Evolutionary conservation across 2,888 invertebrate genomes (phyloP), one percentile per base, ranked within the genome.

Genomic region (Marasmarcha lunaedactyla): DNA sequence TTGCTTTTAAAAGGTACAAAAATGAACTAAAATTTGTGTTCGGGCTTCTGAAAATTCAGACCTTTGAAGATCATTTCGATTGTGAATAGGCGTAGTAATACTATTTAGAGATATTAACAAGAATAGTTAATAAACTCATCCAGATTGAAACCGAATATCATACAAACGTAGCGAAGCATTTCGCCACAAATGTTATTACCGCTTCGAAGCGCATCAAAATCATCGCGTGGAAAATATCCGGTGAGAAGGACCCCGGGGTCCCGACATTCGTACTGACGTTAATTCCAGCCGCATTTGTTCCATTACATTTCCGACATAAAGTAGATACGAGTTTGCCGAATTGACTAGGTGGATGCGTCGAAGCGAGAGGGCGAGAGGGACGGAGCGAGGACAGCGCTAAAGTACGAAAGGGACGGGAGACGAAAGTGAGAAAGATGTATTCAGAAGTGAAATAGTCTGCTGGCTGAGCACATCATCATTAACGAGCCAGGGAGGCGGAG

Each of bases 381-480:
- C 55, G 64, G 54, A 49, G 55, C 57, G 70, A 68, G 64, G 46
- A 45, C 40, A 37, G 37, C 45, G 37, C 51, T 44, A 50, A 55
- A 30, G 69, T 50, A 60, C 45, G 58, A 79, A 47, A 62, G 59
- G 69, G 79, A 78, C 54, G 58, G 57, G 57, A 57, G 58, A 73
- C 77, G 83, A 79, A 84, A 84, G 84, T 84, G 84, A 84, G 84
- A 84, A 84, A 84, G 84, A 84, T 84, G 85, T 85, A 84, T 86
- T 86, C 85, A 87, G 86, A 87, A 87, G 87, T 88, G 87, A 87
- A 88, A 86, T 87, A 88, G 88, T 88, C 88, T 87, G 87, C 87
- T 87, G 88, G 88, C 88, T 87, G 88, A 87, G 85, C 88, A 89
- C 89, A 89, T 89, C 89, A 89, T 89, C 89, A 89, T 89, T 89